Evolutionary conservation across 2,113 vertebrate genomes (phyloP).

Genomic region (Cricetomys ansorgei): DNA sequence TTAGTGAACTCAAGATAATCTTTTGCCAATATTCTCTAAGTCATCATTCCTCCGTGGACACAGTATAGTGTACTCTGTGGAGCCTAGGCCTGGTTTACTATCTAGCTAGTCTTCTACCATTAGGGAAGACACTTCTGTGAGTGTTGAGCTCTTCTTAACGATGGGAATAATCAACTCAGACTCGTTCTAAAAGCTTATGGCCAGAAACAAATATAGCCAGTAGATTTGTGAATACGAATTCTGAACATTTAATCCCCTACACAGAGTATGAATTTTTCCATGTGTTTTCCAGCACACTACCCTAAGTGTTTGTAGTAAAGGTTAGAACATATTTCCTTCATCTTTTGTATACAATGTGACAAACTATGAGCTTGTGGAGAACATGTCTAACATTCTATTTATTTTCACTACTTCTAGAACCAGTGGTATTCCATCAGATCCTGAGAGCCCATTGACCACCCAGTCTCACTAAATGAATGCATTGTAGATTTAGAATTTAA

Average conservation of each 20-base stretch:
- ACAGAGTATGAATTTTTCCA: background rate
- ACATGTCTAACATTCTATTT: background rate
- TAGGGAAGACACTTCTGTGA: background rate
- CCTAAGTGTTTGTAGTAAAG: background rate
- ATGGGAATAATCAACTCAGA: background rate
- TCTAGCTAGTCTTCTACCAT: background rate
- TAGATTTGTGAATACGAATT: background rate
- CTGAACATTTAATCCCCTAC: background rate
- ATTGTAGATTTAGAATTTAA: constrained; percentile 1
- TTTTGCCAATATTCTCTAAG: background rate
- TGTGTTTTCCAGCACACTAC: background rate
- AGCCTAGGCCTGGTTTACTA: background rate
- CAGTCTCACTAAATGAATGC: too few relatives aligned
- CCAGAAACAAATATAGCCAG: background rate
- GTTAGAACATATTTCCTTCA: background rate
- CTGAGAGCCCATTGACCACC: too few relatives aligned
- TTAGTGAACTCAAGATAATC: background rate
- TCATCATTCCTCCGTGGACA: background rate
- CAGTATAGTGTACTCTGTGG: background rate
- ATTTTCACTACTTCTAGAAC: background rate
- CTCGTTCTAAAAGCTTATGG: background rate
- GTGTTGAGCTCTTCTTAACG: background rate
- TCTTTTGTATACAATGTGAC: background rate
- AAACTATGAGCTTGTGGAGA: background rate
- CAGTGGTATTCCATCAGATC: too few relatives aligned